These are phyloP conservation scores for Microplitis manilae DNA, from an alignment of 2,888 invertebrate genomes.

Conservation along the genomic window DNA sequence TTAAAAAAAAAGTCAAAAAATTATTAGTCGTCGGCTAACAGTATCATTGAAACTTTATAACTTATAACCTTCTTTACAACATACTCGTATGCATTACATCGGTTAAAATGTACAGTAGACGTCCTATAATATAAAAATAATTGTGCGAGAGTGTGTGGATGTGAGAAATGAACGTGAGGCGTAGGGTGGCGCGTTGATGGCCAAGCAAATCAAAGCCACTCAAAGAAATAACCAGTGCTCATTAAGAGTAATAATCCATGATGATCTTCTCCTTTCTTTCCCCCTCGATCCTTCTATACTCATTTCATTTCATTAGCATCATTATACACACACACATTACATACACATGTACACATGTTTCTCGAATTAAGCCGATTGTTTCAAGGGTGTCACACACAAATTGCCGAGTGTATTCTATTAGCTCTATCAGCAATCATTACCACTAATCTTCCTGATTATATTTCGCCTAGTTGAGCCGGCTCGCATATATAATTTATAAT, in stretches of 20 bases:
- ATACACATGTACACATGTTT: conserved; percentile 4
- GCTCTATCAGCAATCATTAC: conserved; percentile 13
- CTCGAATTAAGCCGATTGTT: conserved; percentile 59
- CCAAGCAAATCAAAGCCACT: conserved; percentile 67
- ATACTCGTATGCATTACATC: conserved; percentile 16
- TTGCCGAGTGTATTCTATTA: conserved; percentile 48
- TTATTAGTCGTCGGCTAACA: too few relatives aligned
- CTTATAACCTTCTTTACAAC: not conserved
- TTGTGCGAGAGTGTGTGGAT: not conserved
- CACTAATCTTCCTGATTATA: conserved; percentile 62
- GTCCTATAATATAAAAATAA: not conserved
- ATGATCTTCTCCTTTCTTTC: conserved; percentile 46
- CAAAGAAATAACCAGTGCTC: conserved; percentile 69
- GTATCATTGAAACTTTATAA: not conserved
- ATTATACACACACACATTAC: not conserved
- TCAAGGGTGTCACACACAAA: conserved; percentile 67
- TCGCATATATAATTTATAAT: not conserved
- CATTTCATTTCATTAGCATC: not conserved
- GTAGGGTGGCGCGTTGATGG: conserved; percentile 46
- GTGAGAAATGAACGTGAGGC: conserved; percentile 36
- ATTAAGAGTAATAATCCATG: conserved; percentile 68
- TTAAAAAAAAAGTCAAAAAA: too few relatives aligned
- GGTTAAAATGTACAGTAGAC: not conserved
- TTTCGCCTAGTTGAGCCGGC: conserved; percentile 36
- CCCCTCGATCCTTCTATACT: conserved; percentile 21